phyloP scores from a whole-genome alignment of 2,797 vertebrate genomes.

The Dendrocincla fuliginosa region DNA sequence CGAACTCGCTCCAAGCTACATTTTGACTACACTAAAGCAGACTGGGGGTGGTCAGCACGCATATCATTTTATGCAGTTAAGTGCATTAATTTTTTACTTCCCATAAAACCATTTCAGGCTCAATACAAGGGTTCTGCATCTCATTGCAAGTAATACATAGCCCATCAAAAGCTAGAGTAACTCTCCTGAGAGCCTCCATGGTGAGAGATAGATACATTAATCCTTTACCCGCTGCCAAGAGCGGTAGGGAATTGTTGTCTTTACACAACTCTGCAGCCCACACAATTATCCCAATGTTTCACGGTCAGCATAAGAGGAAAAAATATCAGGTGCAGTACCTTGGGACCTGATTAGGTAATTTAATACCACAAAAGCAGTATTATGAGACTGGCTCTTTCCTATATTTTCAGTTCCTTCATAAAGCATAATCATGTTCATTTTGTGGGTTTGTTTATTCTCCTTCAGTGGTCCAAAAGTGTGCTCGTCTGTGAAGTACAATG shows the following conservation, averaged over 20 bases:
- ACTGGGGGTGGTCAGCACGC: not conserved
- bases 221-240: not conserved
- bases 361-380: conserved; percentile 15
- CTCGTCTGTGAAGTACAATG: not conserved
- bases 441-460: not conserved
- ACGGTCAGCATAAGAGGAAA: not conserved
- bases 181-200: not conserved
- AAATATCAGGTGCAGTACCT: not conserved
- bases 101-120: not conserved
- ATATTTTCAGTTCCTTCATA: not conserved
- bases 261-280: not conserved
- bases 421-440: not conserved
- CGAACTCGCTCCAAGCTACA: not conserved
- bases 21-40: not conserved
- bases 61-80: not conserved
- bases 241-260: not conserved
- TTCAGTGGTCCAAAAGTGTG: not conserved
- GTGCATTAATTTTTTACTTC: not conserved
- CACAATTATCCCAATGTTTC: not conserved
- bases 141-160: not conserved
- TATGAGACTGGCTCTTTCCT: not conserved
- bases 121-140: not conserved
- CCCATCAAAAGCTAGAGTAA: not conserved
- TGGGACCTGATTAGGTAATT: not conserved
- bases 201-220: not conserved